Evolutionary conservation across 2,888 invertebrate species (phyloP).

Genomic region (Drosophila robusta): DNA sequence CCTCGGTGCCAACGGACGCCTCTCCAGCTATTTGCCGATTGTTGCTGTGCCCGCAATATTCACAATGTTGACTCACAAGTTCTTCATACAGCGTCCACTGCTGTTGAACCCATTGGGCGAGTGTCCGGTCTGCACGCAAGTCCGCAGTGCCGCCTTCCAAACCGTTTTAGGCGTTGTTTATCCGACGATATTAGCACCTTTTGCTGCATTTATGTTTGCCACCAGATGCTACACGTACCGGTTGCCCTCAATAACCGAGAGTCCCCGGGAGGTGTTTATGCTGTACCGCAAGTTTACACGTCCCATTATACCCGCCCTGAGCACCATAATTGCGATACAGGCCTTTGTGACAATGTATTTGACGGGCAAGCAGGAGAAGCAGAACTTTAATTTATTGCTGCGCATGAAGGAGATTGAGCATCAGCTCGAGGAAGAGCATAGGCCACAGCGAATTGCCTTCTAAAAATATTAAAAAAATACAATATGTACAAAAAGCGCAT

Average conservation of each 20-base stretch:
- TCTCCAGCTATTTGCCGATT: constrained; percentile 88
- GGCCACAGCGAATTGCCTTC: constrained; percentile 46
- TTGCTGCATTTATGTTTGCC: constrained; percentile 88
- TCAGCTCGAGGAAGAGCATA: constrained; percentile 62
- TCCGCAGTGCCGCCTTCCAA: constrained; percentile 87
- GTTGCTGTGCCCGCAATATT: constrained; percentile 87
- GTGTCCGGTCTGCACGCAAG: constrained; percentile 89
- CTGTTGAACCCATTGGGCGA: constrained; percentile 86
- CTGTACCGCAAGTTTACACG: constrained; percentile 86
- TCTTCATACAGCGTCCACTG: constrained; percentile 87
- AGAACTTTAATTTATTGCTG: constrained; percentile 72
- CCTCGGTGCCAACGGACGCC: constrained; percentile 87
- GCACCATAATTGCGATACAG: constrained; percentile 86
- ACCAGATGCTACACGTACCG: constrained; percentile 88
- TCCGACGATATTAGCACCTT: constrained; percentile 88
- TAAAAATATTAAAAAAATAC: constrained; percentile 23
- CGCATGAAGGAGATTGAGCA: constrained; percentile 79
- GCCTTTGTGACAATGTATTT: constrained; percentile 86
- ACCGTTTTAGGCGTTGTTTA: constrained; percentile 86
- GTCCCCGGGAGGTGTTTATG: constrained; percentile 86
- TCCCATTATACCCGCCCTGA: constrained; percentile 86
- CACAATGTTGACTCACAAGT: constrained; percentile 86
- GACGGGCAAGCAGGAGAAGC: constrained; percentile 88
- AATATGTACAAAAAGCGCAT: not conserved
- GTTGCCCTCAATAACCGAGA: constrained; percentile 87